Conservation (phyloP, 2,113 vertebrate species). For the Naja naja region DNA sequence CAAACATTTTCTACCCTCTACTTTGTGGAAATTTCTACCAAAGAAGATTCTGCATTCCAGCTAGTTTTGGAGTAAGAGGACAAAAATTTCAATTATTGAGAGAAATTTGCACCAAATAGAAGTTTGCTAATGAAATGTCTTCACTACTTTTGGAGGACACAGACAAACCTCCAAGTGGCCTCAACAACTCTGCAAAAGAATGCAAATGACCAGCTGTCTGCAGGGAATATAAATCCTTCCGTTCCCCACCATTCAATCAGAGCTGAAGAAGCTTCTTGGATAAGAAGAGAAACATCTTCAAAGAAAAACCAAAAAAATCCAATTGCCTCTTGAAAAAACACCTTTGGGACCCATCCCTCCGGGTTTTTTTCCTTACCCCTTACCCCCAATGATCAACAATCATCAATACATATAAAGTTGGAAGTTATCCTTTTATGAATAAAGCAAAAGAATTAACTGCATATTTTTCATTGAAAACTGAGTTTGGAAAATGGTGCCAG, state of each 20-base stretch:
- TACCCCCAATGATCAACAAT: background rate
- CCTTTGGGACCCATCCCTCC: background rate
- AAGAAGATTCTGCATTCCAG: background rate
- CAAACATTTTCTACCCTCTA: background rate
- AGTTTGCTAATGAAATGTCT: background rate
- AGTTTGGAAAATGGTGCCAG: background rate
- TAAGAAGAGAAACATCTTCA: too few species aligned
- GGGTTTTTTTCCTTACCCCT: background rate
- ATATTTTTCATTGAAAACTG: background rate
- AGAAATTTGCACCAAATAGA: background rate
- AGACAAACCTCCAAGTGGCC: too few species aligned
- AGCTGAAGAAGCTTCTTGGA: too few species aligned
- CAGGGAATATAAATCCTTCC: too few species aligned
- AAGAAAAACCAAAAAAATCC: too few species aligned
- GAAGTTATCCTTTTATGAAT: background rate
- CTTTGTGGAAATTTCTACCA: background rate
- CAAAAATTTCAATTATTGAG: background rate
- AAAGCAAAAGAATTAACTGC: background rate
- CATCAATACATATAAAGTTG: background rate
- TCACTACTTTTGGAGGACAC: too few species aligned
- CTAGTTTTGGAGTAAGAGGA: background rate
- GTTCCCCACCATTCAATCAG: too few species aligned
- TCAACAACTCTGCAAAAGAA: too few species aligned
- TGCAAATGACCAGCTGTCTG: too few species aligned
- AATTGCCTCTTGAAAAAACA: too few species aligned